These are phyloP conservation scores for Oreochromis aureus DNA, from an alignment of 2,113 vertebrate genomes.

Conservation along the genomic window DNA sequence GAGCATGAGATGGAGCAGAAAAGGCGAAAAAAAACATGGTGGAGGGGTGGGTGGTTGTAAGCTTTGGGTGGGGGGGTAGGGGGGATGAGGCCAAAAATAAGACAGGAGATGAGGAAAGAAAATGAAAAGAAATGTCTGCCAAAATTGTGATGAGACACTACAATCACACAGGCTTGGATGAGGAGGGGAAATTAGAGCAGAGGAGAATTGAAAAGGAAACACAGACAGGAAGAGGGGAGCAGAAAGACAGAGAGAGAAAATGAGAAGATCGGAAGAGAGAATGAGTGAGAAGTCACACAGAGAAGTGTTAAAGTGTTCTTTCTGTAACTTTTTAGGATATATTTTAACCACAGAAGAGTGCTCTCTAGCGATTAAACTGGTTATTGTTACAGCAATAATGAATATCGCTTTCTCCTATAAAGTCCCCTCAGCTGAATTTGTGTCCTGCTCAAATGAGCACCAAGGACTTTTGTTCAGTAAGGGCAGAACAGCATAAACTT, in stretches of 20 bases:
- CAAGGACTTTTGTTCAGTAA: background rate
- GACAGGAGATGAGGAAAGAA: constrained; percentile 59
- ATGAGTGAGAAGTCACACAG: background rate
- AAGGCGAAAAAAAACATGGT: background rate
- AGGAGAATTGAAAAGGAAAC: constrained; percentile 40
- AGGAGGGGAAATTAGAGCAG: constrained; percentile 49
- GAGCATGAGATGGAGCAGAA: constrained; percentile 12
- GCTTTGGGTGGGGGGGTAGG: background rate
- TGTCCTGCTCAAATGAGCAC: background rate
- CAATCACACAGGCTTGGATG: constrained; percentile 30
- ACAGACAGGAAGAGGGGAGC: background rate
- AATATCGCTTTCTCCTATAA: background rate
- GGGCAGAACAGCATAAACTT: background rate
- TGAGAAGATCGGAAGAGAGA: background rate
- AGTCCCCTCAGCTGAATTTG: background rate
- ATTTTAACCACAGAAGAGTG: background rate
- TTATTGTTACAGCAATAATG: background rate
- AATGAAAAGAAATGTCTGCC: constrained; percentile 58
- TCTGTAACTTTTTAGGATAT: background rate
- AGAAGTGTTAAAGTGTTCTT: background rate
- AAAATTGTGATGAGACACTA: constrained; percentile 60
- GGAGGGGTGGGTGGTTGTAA: background rate
- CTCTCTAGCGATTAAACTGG: background rate
- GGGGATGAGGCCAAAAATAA: constrained; percentile 46
- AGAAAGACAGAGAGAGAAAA: background rate